Evolutionary conservation across 1,140 invertebrate genomes (phyloP).

Genomic region (Papilio machaon): DNA sequence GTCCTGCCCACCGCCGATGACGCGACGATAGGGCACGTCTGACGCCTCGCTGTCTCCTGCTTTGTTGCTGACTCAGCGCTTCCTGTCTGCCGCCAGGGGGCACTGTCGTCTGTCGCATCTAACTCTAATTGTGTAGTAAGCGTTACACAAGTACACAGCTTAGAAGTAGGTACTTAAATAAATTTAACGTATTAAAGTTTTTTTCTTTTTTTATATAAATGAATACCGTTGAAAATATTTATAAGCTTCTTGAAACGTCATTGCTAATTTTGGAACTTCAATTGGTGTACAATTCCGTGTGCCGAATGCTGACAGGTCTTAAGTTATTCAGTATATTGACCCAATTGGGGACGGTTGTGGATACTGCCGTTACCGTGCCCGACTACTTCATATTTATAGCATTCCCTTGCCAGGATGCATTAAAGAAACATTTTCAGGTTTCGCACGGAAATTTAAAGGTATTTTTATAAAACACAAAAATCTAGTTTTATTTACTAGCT

Average conservation of each 20-base stretch:
- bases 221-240: neutral
- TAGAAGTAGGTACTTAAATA: neutral
- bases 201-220: too few species aligned
- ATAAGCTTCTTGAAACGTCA: neutral
- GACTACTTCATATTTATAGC: neutral
- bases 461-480: too few species aligned
- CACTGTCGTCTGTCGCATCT: neutral
- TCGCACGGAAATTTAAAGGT: neutral
- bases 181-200: too few species aligned
- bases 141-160: neutral
- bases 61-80: conserved; percentile 42
- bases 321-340: conserved; percentile 10
- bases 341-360: conserved; percentile 2
- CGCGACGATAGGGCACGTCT: conserved; percentile 42
- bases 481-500: too few species aligned
- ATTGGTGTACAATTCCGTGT: neutral
- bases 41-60: conserved; percentile 31
- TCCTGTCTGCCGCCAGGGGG: conserved; percentile 14
- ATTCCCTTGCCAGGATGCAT: neutral
- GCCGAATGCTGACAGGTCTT: neutral
- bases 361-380: neutral
- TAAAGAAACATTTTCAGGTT: neutral
- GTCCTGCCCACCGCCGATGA: conserved; percentile 34
- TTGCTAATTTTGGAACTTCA: conserved; percentile 3
- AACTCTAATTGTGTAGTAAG: conserved; percentile 4